Evolutionary conservation across 2,113 vertebrate species (phyloP), one percentile per base, ranked within the genome.

Genomic region (Nothoprocta perdicaria): DNA sequence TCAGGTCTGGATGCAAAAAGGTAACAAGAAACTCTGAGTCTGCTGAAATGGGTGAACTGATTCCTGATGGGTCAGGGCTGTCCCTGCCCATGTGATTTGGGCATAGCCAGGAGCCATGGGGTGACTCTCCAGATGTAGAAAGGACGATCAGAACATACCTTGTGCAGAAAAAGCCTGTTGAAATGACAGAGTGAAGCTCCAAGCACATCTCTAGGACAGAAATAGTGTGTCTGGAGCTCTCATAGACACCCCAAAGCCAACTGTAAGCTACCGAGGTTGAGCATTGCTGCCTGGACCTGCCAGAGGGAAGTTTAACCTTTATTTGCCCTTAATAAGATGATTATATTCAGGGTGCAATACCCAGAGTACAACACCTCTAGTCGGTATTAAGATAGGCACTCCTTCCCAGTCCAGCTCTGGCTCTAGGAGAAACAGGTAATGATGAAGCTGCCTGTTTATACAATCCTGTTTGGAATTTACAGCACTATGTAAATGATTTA

Each of bases 361-460:
- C 61, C 57, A 52, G 46, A 77, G 43, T 63, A 21, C 82, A 86
- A 19, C 27, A n/a, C 35, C 15, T 91, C 65, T 18, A 67, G 83
- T 94, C 72, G 83, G 87, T 91, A 46, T 82, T 74, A 71, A 86
- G 79, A 50, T 18, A 66, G 60, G 7, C 38, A 80, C 40, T 60
- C 84, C 74, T 94, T 84, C 50, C 3, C 22, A 74, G 46, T 43
- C 46, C 40, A 61, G 68, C 65, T 68, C 57, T 68, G 68, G 33
- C 68, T 75, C 15, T 71, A 78, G 86, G 84, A 80, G 78, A 90
- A 95, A 78, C 40, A 35, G 91, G 68, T 78, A 57, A 68, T 93
- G 81, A 94, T 87, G 84, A 86, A 93, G 57, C 65, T 57, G 71
- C 69, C 27, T 91, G 86, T 94, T 95, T 93, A 76, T 83, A 89